Evolutionary conservation across 1,140 invertebrate species (phyloP), one percentile per base, ranked within the genome.

Genomic region (Pseudomyrmex dendroicus): DNA sequence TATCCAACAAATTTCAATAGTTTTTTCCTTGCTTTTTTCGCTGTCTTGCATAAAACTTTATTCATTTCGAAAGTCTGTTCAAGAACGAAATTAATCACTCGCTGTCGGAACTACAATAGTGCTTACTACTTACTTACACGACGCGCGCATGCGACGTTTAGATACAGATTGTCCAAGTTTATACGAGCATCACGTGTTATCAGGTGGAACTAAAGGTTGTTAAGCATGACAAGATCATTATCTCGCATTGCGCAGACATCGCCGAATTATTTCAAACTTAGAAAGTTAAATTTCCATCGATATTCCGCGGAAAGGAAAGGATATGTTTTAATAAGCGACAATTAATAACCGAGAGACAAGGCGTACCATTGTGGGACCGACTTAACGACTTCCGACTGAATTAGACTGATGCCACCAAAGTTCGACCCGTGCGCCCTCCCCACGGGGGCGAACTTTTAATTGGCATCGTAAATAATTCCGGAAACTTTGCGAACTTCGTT

Each of bases 391-490:
- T 83, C 80, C 48, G 73, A 76, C 85, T 84, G 73, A 87, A 87
- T 84, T 70, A 64, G 86, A 84, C 85, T 66, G 88, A 84, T 87
- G 86, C 82, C 52, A 62, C 64, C 61, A 61, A 87, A 87, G 73
- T 89, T 83, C 70, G 59, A 67, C 76, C 62, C 62, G 56, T 78
- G 52, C 52, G 17, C 64, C 64, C 8, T 9, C 15, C 61, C 46
- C 66, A 46, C 57, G 48, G 77, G 74, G 86, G 73, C 86, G 82
- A 94, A 94, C 92, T 94, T 94, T 94, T 93, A 94, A 94, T 94
- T 94, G 93, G 91, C 90, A 92, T 91, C 92, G 92, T 94, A 94
- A 94, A 94, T 94, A 94, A 94, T 94, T 94, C 35, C 92, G 91
- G 89, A 90, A 93, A 93, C 89, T 93, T 93, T 90, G 77, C 88